phyloP scores from a whole-genome alignment of 2,113 vertebrate genomes.

The Nycticorax nycticorax region DNA sequence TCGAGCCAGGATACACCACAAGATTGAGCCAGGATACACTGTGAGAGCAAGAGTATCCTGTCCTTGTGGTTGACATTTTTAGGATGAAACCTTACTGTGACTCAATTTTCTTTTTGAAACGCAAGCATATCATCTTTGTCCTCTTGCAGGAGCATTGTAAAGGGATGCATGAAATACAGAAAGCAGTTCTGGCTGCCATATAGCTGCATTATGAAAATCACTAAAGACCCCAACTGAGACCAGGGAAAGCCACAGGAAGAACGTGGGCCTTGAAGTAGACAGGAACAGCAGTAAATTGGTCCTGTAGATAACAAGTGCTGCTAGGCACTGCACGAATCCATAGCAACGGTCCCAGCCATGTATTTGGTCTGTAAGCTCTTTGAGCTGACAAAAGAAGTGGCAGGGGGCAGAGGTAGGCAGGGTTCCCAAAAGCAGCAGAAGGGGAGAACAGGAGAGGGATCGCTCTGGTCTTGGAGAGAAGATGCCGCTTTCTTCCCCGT shows the following conservation, averaged over 20 bases:
- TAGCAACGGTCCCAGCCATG: not conserved
- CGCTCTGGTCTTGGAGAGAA: fast-evolving
- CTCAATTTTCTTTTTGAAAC: not conserved
- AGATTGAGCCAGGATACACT: not conserved
- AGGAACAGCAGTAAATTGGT: not conserved
- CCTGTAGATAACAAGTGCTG: not conserved
- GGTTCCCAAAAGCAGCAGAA: not conserved
- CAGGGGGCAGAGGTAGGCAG: not conserved
- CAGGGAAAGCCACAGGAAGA: not conserved
- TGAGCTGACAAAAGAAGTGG: not conserved
- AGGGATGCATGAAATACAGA: not conserved
- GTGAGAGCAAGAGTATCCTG: not conserved
- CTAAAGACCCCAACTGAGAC: not conserved
- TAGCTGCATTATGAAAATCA: not conserved
- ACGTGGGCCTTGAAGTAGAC: not conserved
- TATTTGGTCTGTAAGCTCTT: not conserved
- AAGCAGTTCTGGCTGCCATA: not conserved
- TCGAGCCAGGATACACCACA: not conserved
- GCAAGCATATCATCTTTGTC: not conserved
- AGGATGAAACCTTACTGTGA: not conserved
- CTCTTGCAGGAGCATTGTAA: not conserved
- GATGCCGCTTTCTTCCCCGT: not conserved
- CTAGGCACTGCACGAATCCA: not conserved
- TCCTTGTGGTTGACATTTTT: not conserved
- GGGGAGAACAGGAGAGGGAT: not conserved